A percentile compares a stretch with the other conserved stretches of the same genome.
These are phyloP conservation scores for Salvelinus alpinus DNA, from an alignment of 2,113 vertebrate genomes.

Conservation along the genomic window DNA sequence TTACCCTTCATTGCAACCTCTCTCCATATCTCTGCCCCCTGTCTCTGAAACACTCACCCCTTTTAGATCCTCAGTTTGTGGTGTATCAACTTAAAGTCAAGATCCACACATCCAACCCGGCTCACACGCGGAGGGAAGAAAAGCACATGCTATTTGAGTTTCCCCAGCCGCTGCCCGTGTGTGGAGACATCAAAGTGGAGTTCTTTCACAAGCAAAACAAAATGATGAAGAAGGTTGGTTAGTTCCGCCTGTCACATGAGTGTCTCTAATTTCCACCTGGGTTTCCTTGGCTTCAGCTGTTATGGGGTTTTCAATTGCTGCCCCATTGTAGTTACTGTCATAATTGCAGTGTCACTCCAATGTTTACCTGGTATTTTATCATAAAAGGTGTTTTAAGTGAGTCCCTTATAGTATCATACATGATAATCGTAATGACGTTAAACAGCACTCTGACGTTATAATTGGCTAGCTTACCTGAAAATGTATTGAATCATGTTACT, in stretches of 20 bases:
- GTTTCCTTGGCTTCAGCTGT: background rate
- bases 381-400: no score
- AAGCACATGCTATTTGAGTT: slow-evolving; percentile 98
- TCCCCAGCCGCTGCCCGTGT: slow-evolving; percentile 95
- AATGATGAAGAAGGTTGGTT: slow-evolving; percentile 97
- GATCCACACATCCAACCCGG: slow-evolving; percentile 94
- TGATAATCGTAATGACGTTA: no score
- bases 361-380: no score
- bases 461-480: no score
- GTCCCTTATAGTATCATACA: no score
- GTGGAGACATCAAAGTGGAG: slow-evolving; percentile 99
- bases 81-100: slow-evolving; percentile 99
- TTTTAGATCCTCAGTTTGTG: slow-evolving; percentile 95
- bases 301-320: background rate
- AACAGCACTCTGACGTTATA: no score
- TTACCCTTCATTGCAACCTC: background rate
- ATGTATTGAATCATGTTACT: no score
- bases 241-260: background rate
- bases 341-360: no score
- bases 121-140: slow-evolving; percentile 93
- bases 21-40: slow-evolving; percentile 4
- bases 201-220: slow-evolving; percentile 99
- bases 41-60: background rate
- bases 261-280: background rate
- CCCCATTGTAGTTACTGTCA: no score